Evolutionary conservation across 2,888 invertebrate genomes (phyloP).

Genomic region (Torymus aiolomorphi): DNA sequence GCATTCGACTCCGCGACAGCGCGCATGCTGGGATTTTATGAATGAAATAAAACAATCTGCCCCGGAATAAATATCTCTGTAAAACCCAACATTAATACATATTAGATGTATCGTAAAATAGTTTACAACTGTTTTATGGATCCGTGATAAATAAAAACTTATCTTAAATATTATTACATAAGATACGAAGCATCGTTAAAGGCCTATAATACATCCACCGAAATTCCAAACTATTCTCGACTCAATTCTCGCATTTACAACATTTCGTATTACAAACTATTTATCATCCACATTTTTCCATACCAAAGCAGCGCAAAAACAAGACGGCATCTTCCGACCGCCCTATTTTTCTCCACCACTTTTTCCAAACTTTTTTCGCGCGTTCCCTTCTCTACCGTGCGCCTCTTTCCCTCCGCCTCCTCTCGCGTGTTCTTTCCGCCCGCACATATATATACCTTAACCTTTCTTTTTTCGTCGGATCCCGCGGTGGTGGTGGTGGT

Average conservation of each 20-base stretch:
- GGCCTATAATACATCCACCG: too few species aligned
- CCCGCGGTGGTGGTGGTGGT: not conserved
- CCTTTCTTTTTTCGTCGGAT: constrained; percentile 8
- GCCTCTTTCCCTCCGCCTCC: not conserved
- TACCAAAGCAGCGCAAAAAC: not conserved
- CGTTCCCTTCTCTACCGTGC: not conserved
- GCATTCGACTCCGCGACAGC: constrained; percentile 20
- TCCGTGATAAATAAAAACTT: not conserved
- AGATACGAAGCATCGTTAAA: too few species aligned
- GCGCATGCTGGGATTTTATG: constrained; percentile 41
- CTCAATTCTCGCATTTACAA: too few species aligned
- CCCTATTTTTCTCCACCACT: not conserved
- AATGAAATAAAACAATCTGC: constrained; percentile 51
- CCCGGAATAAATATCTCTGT: constrained; percentile 45
- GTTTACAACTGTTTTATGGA: not conserved
- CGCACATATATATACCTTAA: not conserved
- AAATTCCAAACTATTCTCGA: too few species aligned
- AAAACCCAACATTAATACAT: constrained; percentile 32
- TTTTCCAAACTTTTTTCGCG: constrained; percentile 6
- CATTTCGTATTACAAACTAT: too few species aligned
- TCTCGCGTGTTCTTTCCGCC: constrained; percentile 7
- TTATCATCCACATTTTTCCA: too few species aligned
- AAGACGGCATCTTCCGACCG: not conserved
- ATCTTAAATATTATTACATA: not conserved
- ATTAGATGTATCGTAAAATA: constrained; percentile 34